These are phyloP conservation scores for Siderastrea siderea DNA, from an alignment of 92 coral and sea anemone species.

Conservation along the genomic window DNA sequence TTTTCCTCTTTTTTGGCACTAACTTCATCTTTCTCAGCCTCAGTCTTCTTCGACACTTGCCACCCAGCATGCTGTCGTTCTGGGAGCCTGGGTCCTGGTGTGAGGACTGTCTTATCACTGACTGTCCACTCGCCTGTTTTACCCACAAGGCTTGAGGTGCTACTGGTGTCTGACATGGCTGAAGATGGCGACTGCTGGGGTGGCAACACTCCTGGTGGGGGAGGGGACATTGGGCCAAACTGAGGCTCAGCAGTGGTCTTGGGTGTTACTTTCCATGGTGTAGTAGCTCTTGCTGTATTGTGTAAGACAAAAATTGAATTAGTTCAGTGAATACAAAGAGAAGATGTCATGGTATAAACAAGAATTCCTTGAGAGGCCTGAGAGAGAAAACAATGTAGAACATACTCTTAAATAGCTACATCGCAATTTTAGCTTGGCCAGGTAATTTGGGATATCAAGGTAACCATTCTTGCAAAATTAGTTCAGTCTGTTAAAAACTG, in stretches of 20 bases:
- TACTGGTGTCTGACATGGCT: constrained; percentile 85
- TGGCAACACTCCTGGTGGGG: constrained; percentile 69
- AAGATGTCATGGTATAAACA: not conserved
- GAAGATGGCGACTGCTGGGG: constrained; percentile 94
- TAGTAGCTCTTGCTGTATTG: constrained; percentile 80
- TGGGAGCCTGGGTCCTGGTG: constrained; percentile 91
- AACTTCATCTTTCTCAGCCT: constrained; percentile 25
- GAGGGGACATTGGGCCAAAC: constrained; percentile 93
- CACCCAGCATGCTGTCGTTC: constrained; percentile 99
- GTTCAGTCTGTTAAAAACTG: no score
- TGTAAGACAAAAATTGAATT: not conserved
- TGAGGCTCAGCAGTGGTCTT: constrained; percentile 62
- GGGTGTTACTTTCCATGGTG: constrained; percentile 93
- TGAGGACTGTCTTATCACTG: constrained; percentile 68
- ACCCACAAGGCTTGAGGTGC: constrained; percentile 85
- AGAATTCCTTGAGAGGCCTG: not conserved
- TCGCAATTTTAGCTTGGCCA: no score
- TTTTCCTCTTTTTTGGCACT: constrained; percentile 31
- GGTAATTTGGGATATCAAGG: no score
- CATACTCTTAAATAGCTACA: no score
- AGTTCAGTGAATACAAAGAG: not conserved
- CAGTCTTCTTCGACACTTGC: constrained; percentile 78
- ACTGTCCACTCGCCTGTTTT: constrained; percentile 98
- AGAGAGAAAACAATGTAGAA: no score
- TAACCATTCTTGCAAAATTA: no score